Base-by-base conservation (phyloP, 2,797 vertebrate genomes). In the Pachyuromys duprasi region DNA sequence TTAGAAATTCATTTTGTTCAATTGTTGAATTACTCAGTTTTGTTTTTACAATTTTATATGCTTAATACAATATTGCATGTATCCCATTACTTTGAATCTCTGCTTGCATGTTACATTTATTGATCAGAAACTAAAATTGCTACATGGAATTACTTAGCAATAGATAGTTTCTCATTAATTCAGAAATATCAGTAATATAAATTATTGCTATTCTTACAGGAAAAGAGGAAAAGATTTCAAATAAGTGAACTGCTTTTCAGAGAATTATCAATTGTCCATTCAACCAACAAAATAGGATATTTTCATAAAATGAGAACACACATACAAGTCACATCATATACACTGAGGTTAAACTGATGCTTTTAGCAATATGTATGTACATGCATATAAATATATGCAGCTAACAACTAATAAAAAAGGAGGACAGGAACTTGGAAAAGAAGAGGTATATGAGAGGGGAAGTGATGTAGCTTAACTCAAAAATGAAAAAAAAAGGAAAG, bases 71-170 rank as follows among this genome's bases (percentile, higher is more conserved):
- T 53, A 86, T 4, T 83, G 81, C 8, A 70, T 89, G 45, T 17
- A 49, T 24, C 74, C 5, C 14, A 95, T 92, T 82, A 90, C 13
- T 72, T 2, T 90, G 63, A 79, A 90, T 95, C 36, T 94, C 22
- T 63, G 42, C 31, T 84, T 81, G n/a, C 31, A 49, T 53, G 15
- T 74, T 55, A 93, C 49, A 75, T 69, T 89, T 92, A 86, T 39
- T 79, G 33, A 63, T 82, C 49, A 91, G 3, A 62, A 22, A 55
- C 88, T 49, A 90, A 92, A 94, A 90, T 90, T 87, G 4, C 26
- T 81, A 57, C 13, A 93, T 39, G 28, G 28, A 94, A 93, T 93
- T 92, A 94, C 60, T 97, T 93, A 93, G 94, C 31, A 86, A 3
- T 94, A 90, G 79, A 82, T 55, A 74, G 70, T 79, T 95, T 90